Conservation (phyloP, 2,797 vertebrate genomes). For the Anabas testudineus region DNA sequence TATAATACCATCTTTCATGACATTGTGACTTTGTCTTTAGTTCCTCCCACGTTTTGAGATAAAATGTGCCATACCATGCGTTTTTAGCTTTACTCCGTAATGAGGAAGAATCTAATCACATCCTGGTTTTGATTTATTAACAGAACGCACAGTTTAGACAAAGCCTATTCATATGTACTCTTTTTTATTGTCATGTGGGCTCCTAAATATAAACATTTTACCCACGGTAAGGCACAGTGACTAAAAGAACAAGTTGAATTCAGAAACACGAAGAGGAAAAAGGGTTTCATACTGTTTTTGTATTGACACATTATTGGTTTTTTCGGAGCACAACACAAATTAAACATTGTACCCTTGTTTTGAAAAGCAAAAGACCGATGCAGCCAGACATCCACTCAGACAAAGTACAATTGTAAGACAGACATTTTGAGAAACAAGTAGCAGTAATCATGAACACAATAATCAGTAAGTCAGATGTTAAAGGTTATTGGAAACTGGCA, state of each 20-base stretch:
- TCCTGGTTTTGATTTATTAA: conserved; percentile 37
- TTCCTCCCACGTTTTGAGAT: conserved; percentile 33
- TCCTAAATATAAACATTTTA: conserved; percentile 62
- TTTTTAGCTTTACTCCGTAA: neutral
- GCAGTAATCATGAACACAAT: conserved; percentile 68
- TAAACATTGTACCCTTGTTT: conserved; percentile 66
- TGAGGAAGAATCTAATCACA: conserved; percentile 17
- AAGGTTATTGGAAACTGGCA: conserved; percentile 53
- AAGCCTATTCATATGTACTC: conserved; percentile 28
- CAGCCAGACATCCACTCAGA: conserved; percentile 68
- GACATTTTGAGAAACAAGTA: conserved; percentile 67
- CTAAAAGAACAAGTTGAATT: conserved; percentile 69
- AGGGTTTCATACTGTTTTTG: conserved; percentile 34
- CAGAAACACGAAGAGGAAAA: conserved; percentile 40
- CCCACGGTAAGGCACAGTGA: conserved; percentile 88
- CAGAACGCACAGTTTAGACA: conserved; percentile 28
- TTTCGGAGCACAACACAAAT: conserved; percentile 44
- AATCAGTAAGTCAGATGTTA: conserved; percentile 64
- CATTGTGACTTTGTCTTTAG: conserved; percentile 23
- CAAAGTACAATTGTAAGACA: conserved; percentile 71
- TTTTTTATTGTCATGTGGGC: conserved; percentile 60
- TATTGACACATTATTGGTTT: conserved; percentile 3
- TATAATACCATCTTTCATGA: conserved; percentile 46
- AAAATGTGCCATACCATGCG: conserved; percentile 39
- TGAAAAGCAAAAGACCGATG: conserved; percentile 58